Conservation (phyloP, 2,888 invertebrate genomes). For the Protonemura montana region DNA sequence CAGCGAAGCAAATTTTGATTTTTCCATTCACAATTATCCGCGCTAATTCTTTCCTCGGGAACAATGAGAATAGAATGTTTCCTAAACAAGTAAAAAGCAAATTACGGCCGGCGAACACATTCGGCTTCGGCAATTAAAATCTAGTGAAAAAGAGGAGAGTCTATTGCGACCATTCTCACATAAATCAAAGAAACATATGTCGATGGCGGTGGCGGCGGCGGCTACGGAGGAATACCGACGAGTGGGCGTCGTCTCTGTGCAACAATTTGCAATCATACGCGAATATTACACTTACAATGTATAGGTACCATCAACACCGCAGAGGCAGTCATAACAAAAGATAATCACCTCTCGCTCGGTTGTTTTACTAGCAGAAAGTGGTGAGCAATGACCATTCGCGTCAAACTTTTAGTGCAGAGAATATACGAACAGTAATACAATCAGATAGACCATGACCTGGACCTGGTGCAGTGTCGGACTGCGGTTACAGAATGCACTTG, state of each 20-base stretch:
- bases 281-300: background rate
- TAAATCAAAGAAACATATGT: too few species aligned
- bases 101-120: too few species aligned
- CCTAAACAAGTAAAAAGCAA: too few species aligned
- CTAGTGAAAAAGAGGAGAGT: too few species aligned
- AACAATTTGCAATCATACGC: background rate
- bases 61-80: too few species aligned
- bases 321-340: background rate
- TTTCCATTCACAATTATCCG: too few species aligned
- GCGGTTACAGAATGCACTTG: background rate
- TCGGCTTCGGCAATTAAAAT: too few species aligned
- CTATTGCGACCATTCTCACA: too few species aligned
- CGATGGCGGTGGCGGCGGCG: too few species aligned
- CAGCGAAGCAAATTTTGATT: too few species aligned
- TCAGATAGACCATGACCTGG: slow-evolving; percentile 7
- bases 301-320: background rate
- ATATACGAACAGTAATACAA: background rate
- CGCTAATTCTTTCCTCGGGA: too few species aligned
- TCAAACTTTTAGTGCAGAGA: background rate
- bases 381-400: background rate
- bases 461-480: background rate
- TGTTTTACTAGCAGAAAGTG: background rate
- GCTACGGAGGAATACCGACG: background rate
- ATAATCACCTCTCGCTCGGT: background rate
- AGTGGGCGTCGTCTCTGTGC: background rate